Evolutionary conservation across 2,888 invertebrate species (phyloP).

Genomic region (Synanthedon myopaeformis): DNA sequence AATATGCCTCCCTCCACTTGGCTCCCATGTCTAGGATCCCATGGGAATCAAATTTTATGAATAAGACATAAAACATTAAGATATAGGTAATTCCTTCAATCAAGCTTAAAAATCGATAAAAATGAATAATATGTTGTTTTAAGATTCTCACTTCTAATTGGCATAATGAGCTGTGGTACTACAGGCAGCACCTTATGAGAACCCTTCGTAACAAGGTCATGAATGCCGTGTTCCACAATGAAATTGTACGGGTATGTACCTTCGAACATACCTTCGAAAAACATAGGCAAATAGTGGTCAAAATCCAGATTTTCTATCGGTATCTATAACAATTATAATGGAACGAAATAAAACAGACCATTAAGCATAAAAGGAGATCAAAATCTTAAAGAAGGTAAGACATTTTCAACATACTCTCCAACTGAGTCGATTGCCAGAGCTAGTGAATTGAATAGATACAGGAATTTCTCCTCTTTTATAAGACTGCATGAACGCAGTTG

Average conservation of each 20-base stretch:
- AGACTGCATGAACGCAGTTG: constrained; percentile 76
- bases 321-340: constrained; percentile 61
- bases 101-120: no score
- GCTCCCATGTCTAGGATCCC: no score
- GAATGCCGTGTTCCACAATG: constrained; percentile 88
- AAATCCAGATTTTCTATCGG: constrained; percentile 92
- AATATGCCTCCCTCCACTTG: no score
- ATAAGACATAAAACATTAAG: no score
- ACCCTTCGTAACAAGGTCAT: constrained; percentile 86
- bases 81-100: no score
- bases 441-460: constrained; percentile 78
- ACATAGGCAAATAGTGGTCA: constrained; percentile 92
- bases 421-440: constrained; percentile 72
- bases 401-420: constrained; percentile 74
- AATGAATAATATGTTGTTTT: no score
- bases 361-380: background rate
- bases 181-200: constrained; percentile 89
- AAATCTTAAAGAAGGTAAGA: background rate
- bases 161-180: constrained; percentile 92
- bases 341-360: background rate
- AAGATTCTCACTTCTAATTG: constrained; percentile 84
- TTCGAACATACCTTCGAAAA: constrained; percentile 93
- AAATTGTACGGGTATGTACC: constrained; percentile 86
- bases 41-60: no score
- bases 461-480: constrained; percentile 81